These are phyloP conservation scores for Philotrypesis tridentata DNA, from an alignment of 1,140 invertebrate species.

Conservation along the genomic window DNA sequence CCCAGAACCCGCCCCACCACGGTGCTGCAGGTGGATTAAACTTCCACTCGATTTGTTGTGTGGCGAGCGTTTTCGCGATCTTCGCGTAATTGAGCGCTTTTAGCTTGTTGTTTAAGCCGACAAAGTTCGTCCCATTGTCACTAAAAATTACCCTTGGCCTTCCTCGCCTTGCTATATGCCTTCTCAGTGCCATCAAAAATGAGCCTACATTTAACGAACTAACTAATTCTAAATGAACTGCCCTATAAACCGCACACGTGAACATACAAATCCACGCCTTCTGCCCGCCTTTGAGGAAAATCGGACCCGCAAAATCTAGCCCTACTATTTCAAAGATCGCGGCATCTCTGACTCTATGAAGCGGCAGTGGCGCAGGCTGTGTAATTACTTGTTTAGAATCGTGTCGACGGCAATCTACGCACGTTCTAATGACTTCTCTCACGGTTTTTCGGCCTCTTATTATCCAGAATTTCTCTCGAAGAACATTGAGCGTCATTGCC, in stretches of 20 bases:
- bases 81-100: constrained; percentile 53
- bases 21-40: constrained; percentile 52
- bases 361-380: constrained; percentile 51
- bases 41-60: no score
- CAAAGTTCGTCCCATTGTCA: constrained; percentile 69
- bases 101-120: constrained; percentile 56
- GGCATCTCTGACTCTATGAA: constrained; percentile 48
- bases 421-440: constrained; percentile 53
- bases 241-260: constrained; percentile 57
- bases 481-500: constrained; percentile 48
- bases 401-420: constrained; percentile 56
- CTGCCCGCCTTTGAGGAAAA: constrained; percentile 48
- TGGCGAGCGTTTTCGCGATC: no score
- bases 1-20: constrained; percentile 24
- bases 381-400: constrained; percentile 51
- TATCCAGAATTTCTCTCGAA: constrained; percentile 50
- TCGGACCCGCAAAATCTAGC: constrained; percentile 54
- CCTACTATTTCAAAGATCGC: constrained; percentile 51
- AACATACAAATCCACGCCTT: constrained; percentile 58
- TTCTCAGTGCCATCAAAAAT: constrained; percentile 50
- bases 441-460: constrained; percentile 52
- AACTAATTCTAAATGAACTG: constrained; percentile 57
- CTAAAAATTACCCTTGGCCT: constrained; percentile 63
- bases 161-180: constrained; percentile 56
- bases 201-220: constrained; percentile 50